These are phyloP conservation scores for Rhyzopertha dominica DNA, from an alignment of 1,140 invertebrate species.

Conservation along the genomic window DNA sequence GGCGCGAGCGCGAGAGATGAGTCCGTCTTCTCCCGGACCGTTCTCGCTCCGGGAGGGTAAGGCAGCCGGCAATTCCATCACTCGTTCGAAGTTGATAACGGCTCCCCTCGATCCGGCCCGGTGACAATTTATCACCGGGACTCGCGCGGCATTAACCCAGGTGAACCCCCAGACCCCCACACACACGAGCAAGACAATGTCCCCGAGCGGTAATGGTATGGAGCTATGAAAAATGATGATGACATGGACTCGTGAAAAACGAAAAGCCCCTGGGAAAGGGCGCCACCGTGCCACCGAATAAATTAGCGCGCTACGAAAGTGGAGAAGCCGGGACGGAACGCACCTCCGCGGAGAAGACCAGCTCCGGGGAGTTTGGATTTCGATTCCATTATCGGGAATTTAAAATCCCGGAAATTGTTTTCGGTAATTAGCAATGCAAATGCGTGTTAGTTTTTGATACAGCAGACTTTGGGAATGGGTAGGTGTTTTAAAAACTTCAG, in stretches of 20 bases:
- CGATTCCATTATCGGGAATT: too few species aligned
- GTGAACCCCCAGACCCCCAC: constrained; percentile 37
- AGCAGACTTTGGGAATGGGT: too few species aligned
- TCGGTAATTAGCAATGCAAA: too few species aligned
- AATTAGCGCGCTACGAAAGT: too few species aligned
- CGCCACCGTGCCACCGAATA: constrained; percentile 6
- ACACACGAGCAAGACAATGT: constrained; percentile 40
- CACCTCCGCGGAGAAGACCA: too few species aligned
- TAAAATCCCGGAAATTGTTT: too few species aligned
- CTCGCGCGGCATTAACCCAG: constrained; percentile 42
- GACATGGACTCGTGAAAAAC: constrained; percentile 40
- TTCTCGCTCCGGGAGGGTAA: constrained; percentile 17
- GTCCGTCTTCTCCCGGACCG: constrained; percentile 21
- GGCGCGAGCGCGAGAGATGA: constrained; percentile 19
- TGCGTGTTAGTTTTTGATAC: too few species aligned
- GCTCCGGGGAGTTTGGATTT: too few species aligned
- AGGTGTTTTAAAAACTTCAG: too few species aligned
- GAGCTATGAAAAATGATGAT: constrained; percentile 45
- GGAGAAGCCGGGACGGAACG: too few species aligned
- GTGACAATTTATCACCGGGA: constrained; percentile 45
- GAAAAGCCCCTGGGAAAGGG: constrained; percentile 33
- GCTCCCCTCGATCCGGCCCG: constrained; percentile 23
- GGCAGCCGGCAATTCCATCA: constrained; percentile 29
- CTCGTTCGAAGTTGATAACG: constrained; percentile 31
- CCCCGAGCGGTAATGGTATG: constrained; percentile 41